Evolutionary conservation across 2,888 invertebrate species (phyloP).

Genomic region (Euzophera pinguis): DNA sequence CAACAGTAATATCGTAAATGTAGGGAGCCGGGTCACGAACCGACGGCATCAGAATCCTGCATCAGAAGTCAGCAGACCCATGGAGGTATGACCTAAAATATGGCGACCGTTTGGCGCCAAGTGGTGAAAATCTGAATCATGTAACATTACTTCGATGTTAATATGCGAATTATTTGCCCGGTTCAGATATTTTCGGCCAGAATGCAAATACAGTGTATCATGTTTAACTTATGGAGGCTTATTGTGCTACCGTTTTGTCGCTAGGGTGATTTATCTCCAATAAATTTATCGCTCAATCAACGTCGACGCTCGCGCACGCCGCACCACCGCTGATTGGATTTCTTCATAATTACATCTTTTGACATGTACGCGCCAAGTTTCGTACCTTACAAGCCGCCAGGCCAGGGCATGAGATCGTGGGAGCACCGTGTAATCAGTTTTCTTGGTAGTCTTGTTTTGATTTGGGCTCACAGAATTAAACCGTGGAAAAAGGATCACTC

Average conservation of each 20-base stretch:
- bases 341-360: slow-evolving; percentile 80
- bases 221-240: neutral
- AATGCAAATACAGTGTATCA: neutral
- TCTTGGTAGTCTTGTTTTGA: slow-evolving; percentile 72
- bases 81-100: slow-evolving; percentile 58
- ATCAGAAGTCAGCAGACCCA: too few species aligned
- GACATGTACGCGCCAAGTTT: slow-evolving; percentile 77
- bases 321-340: slow-evolving; percentile 74
- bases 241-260: slow-evolving; percentile 68
- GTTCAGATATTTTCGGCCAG: neutral
- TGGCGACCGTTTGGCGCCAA: slow-evolving; percentile 56
- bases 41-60: slow-evolving; percentile 43
- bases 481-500: slow-evolving; percentile 27
- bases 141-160: slow-evolving; percentile 45
- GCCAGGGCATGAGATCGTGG: slow-evolving; percentile 74
- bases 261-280: slow-evolving; percentile 68
- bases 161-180: slow-evolving; percentile 30
- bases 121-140: slow-evolving; percentile 51
- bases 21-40: slow-evolving; percentile 38
- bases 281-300: slow-evolving; percentile 76
- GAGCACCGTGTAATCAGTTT: slow-evolving; percentile 77
- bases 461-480: slow-evolving; percentile 52
- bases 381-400: slow-evolving; percentile 62
- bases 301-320: slow-evolving; percentile 58
- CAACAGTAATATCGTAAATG: slow-evolving; percentile 23